Evolutionary conservation across 2,797 vertebrate species (phyloP), one percentile per base, ranked within the genome.

Genomic region (Sebastes hopkinsi): DNA sequence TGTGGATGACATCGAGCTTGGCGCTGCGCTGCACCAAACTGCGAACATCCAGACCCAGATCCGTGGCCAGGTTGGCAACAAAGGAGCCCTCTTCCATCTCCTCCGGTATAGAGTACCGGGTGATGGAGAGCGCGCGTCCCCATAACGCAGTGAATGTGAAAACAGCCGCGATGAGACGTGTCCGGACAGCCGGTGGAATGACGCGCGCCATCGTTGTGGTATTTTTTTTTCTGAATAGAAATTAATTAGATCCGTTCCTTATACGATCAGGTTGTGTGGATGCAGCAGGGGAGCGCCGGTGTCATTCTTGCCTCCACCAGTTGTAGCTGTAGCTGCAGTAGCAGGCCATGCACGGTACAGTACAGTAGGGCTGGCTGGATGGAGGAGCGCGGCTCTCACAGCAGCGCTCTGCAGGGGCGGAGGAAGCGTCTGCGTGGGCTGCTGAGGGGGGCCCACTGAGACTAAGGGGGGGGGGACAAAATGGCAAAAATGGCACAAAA

Each of bases 81-180:
- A 95, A 94, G 83, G 96, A 95, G 50, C 96, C 95, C 87, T 92
- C 95, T 77, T 96, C 90, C 92, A 96, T 95, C 88, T 97, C 96
- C 88, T 97, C 96, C 56, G 95, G 95, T 70, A 96, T 93, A n/a
- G 96, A 97, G 91, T 97, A 96, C 9, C 96, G 94, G 55, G 93
- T 93, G 74, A 96, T 93, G 69, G 93, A 91, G 20, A 91, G 92
- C 77, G 90, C 91, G 12, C 79, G 77, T 60, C 90, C 87, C 92
- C 95, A 96, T n/a, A 95, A 82, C 42, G 89, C 87, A 27, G 72
- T 34, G 72, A 95, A 91, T 27, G 92, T 34, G 20, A 94, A 74
- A 71, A 79, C 75, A 46, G 83, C 77, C 76, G 23, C 79, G 67
- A 79, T 66, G 58, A 75, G 30, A 8, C 76, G 88, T 80, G 90